A percentile compares a stretch with the other conserved stretches of the same genome.
These are phyloP conservation scores for Neopelma chrysocephalum DNA, from an alignment of 2,797 vertebrate species.

Conservation along the genomic window DNA sequence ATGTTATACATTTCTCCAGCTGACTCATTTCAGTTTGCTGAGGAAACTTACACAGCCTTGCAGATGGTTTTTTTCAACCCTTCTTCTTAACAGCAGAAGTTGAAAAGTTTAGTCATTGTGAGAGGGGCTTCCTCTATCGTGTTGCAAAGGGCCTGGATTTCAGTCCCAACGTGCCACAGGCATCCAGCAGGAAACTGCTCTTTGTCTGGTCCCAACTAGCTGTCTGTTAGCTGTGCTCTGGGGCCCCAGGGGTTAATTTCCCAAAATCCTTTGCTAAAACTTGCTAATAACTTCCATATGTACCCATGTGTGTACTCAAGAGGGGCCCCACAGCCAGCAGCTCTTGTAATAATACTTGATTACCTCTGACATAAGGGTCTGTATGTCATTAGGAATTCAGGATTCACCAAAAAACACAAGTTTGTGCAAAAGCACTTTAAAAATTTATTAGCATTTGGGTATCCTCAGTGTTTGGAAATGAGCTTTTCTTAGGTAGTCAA, in stretches of 20 bases:
- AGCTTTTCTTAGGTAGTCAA: background rate
- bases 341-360: slow-evolving; percentile 47
- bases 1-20: slow-evolving; percentile 34
- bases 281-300: slow-evolving; percentile 64
- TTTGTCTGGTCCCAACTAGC: background rate
- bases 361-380: slow-evolving; percentile 49
- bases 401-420: background rate
- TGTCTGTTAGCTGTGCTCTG: background rate
- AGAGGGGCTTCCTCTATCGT: background rate
- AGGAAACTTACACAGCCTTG: background rate
- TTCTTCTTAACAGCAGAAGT: slow-evolving; percentile 20
- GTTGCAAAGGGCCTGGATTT: background rate
- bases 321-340: slow-evolving; percentile 54
- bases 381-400: background rate
- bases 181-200: slow-evolving; percentile 20
- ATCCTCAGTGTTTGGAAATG: background rate
- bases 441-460: background rate
- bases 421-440: background rate
- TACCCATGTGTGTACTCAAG: slow-evolving; percentile 20
- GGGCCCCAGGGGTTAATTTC: slow-evolving; percentile 46
- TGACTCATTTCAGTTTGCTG: slow-evolving; percentile 4
- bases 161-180: background rate
- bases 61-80: slow-evolving; percentile 18
- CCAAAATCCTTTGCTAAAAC: slow-evolving; percentile 33
- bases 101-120: background rate